phyloP scores from a whole-genome alignment of 2,113 vertebrate genomes.

The Centrocercus urophasianus region DNA sequence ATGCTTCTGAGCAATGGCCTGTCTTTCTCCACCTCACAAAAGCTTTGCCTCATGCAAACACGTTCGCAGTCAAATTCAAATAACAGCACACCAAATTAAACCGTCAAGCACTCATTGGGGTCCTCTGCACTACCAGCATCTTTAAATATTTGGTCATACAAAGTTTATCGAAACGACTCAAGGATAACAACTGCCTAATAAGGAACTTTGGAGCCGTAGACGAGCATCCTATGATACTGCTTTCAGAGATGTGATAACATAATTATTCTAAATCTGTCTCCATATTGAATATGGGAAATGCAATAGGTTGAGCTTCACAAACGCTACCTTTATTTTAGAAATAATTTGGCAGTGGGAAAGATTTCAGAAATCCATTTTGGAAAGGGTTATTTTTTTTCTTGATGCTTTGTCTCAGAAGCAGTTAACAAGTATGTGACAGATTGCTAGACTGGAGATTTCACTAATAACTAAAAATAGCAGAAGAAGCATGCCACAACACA shows the following conservation, averaged over 20 bases:
- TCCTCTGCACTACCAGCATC: neutral
- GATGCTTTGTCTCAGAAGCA: neutral
- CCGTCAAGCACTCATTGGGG: neutral
- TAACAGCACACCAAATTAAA: neutral
- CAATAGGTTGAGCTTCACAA: neutral
- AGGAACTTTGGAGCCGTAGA: neutral
- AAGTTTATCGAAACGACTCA: neutral
- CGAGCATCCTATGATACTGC: neutral
- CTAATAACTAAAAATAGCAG: neutral
- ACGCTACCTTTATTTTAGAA: neutral
- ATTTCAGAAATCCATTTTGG: neutral
- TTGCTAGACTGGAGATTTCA: neutral
- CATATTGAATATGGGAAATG: neutral
- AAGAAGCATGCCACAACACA: neutral
- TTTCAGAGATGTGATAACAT: neutral
- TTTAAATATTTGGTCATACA: neutral
- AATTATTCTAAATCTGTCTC: neutral
- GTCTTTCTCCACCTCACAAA: neutral
- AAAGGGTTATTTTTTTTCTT: neutral
- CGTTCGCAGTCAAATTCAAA: neutral
- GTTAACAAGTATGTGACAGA: neutral
- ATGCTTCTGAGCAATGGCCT: neutral
- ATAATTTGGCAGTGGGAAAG: fast-evolving
- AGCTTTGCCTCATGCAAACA: neutral
- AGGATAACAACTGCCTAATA: neutral